Evolutionary conservation across 2,113 vertebrate species (phyloP).

Genomic region (Lophochroa leadbeateri): DNA sequence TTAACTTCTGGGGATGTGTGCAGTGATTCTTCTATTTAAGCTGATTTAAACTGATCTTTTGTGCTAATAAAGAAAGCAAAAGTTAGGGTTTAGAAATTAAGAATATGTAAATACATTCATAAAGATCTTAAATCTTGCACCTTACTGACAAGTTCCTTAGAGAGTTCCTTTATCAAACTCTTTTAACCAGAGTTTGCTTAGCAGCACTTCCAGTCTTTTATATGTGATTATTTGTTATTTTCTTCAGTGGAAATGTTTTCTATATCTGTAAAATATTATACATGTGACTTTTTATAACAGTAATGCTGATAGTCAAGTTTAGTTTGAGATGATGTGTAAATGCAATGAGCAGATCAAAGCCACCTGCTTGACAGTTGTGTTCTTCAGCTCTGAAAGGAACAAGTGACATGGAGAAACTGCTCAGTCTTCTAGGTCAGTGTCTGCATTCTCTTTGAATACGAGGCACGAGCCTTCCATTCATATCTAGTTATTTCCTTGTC

Average conservation of each 20-base stretch:
- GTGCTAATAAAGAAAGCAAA: neutral
- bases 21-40: neutral
- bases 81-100: neutral
- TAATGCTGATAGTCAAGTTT: neutral
- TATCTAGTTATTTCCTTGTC: neutral
- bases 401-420: neutral
- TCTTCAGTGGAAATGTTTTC: neutral
- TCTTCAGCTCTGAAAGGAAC: neutral
- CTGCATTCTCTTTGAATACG: neutral
- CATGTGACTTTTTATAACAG: neutral
- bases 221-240: neutral
- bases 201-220: neutral
- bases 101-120: neutral
- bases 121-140: neutral
- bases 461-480: neutral
- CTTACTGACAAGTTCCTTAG: neutral
- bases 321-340: neutral
- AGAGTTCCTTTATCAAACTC: neutral
- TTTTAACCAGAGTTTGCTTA: neutral
- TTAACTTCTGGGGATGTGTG: neutral
- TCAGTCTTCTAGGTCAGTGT: neutral
- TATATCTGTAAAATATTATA: neutral
- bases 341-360: constrained; percentile 9
- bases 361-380: neutral
- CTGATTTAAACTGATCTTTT: neutral